These are phyloP conservation scores for Hemicrepidius hirtus DNA, from an alignment of 2,888 invertebrate genomes.

Conservation along the genomic window DNA sequence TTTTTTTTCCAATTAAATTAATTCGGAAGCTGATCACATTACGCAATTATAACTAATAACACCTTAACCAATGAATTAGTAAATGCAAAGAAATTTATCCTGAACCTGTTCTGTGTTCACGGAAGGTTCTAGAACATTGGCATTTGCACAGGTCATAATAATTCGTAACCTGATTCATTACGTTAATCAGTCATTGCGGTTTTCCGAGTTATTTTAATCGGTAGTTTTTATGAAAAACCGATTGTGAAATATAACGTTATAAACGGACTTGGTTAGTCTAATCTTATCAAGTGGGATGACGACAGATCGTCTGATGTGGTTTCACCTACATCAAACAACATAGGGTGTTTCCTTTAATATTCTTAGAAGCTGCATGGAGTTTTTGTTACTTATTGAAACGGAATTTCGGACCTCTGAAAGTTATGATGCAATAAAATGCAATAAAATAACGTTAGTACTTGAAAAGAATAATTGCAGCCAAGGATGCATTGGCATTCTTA, in stretches of 20 bases:
- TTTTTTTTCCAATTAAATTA: no score
- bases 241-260: conserved; percentile 3
- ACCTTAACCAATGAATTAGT: background rate
- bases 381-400: background rate
- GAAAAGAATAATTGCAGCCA: no score
- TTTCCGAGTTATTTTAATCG: conserved; percentile 16
- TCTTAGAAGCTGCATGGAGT: background rate
- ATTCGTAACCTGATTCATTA: conserved; percentile 1
- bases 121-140: conserved; percentile 21
- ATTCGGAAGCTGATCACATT: conserved; percentile 15
- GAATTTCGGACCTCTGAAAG: no score
- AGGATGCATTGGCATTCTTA: no score
- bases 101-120: background rate
- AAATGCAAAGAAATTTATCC: background rate
- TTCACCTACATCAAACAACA: conserved; percentile 13
- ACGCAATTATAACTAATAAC: conserved; percentile 15
- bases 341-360: background rate
- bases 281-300: conserved; percentile 27
- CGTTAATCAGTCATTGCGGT: conserved; percentile 24
- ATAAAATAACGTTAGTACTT: no score
- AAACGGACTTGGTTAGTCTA: background rate
- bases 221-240: background rate
- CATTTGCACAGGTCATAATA: background rate
- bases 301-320: conserved; percentile 35
- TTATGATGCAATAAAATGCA: no score